phyloP scores from a whole-genome alignment of 2,888 invertebrate species.

The Cetonia aurata region DNA sequence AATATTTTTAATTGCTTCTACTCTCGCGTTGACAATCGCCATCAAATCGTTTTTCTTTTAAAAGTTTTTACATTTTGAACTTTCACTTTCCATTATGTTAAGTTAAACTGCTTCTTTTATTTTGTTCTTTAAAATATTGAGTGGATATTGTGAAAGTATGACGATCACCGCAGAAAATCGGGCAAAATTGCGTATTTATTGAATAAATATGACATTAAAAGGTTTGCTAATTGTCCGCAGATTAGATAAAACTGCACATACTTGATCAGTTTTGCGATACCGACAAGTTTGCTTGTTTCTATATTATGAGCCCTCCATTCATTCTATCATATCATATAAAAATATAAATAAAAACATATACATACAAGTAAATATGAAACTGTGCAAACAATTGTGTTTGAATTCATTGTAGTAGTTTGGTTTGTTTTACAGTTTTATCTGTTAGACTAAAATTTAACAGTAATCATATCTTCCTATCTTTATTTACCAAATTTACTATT shows the following conservation, averaged over 20 bases:
- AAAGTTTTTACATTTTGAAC: background rate
- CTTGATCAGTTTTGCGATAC: too few relatives aligned
- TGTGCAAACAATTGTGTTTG: too few relatives aligned
- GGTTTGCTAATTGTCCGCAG: background rate
- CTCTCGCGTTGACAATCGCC: background rate
- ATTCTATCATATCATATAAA: too few relatives aligned
- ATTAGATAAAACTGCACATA: conserved; percentile 5
- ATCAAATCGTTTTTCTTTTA: conserved; percentile 14
- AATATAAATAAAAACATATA: too few relatives aligned
- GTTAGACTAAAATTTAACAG: too few relatives aligned
- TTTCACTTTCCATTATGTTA: conserved; percentile 15
- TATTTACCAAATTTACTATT: too few relatives aligned
- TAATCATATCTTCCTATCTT: too few relatives aligned
- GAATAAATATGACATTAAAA: background rate
- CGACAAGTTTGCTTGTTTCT: too few relatives aligned
- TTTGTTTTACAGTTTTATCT: too few relatives aligned
- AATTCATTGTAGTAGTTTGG: too few relatives aligned
- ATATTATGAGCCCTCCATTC: too few relatives aligned
- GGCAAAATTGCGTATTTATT: conserved; percentile 3
- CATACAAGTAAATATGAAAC: too few relatives aligned
- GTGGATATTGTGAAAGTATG: conserved; percentile 16
- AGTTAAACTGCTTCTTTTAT: background rate
- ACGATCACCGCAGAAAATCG: conserved; percentile 3
- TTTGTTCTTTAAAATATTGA: background rate
- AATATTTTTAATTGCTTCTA: background rate